Evolutionary conservation across 2,888 invertebrate genomes (phyloP).

Genomic region (Mythimna pallens): DNA sequence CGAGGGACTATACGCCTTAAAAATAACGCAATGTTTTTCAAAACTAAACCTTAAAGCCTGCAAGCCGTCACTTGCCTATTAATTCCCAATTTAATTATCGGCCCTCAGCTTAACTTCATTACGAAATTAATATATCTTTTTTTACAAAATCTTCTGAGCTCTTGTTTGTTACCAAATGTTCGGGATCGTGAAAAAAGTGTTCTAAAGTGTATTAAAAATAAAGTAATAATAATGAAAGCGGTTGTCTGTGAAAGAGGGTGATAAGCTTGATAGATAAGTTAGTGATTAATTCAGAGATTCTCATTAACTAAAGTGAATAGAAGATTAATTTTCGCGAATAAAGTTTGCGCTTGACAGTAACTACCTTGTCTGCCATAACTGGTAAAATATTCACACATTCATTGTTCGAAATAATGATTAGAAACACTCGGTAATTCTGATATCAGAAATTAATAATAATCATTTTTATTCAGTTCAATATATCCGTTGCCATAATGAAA

Average conservation of each 20-base stretch:
- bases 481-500: too few species aligned
- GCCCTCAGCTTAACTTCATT: slow-evolving; percentile 10
- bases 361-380: not conserved
- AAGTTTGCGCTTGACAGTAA: not conserved
- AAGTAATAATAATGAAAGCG: slow-evolving; percentile 21
- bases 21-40: too few species aligned
- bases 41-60: not conserved
- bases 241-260: slow-evolving; percentile 9
- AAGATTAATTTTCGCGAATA: not conserved
- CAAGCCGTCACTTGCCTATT: slow-evolving; percentile 8
- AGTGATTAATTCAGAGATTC: slow-evolving; percentile 31
- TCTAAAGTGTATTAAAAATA: slow-evolving; percentile 40
- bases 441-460: not conserved
- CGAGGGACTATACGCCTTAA: too few species aligned
- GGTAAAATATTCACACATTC: not conserved
- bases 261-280: slow-evolving; percentile 44
- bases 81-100: slow-evolving; percentile 38
- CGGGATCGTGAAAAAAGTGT: slow-evolving; percentile 31
- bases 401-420: not conserved
- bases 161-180: slow-evolving; percentile 34
- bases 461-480: not conserved
- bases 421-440: not conserved
- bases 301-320: slow-evolving; percentile 1
- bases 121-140: slow-evolving; percentile 19
- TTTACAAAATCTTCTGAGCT: slow-evolving; percentile 8